Evolutionary conservation across 1,140 invertebrate genomes (phyloP), one percentile per base, ranked within the genome.

Genomic region (Lanistes nyassanus): DNA sequence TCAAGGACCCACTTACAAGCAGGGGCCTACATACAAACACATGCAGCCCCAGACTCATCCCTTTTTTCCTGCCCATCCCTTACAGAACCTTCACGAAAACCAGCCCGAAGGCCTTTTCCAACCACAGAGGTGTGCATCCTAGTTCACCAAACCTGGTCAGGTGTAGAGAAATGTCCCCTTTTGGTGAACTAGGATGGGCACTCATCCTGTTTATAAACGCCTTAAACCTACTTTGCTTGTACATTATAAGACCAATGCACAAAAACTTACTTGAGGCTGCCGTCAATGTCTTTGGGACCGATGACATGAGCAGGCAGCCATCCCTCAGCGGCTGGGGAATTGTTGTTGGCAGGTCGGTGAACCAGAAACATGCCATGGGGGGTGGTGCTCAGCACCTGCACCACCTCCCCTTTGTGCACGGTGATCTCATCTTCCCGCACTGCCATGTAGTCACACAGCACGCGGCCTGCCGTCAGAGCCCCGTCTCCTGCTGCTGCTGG

Each of bases 261-360:
- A 21, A 26, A 19, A 11, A 78, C 78, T 74, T 70, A 86, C 85
- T 82, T 82, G 36, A 86, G 75, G 76, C 84, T 84, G 19, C 82
- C 82, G 23, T 87, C 86, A 53, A 79, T 81, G 65, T 88, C 86
- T 42, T 82, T 83, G 21, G 82, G 82, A 19, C 86, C 87, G 56
- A 93, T 89, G 6, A 93, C 90, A 82, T 92, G 91, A 36, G 91
- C 89, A 2, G 93, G 93, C 58, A 94, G 90, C 92, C 93, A 93
- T 0, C 92, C 91, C 76, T 91, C 90, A 21, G 89, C 89, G n/a
- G 89, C 92, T 79, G 82, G 90, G 84, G 80, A 88, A 72, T 78
- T 82, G 3, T 84, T 76, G 76, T 86, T 89, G 67, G 87, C 89
- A 31, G 86, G 86, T 47, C 87, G 80, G 70, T 89, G 86, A 26